Evolutionary conservation across 2,797 vertebrate genomes (phyloP).

Genomic region (Parauchenoglanis punctatus): DNA sequence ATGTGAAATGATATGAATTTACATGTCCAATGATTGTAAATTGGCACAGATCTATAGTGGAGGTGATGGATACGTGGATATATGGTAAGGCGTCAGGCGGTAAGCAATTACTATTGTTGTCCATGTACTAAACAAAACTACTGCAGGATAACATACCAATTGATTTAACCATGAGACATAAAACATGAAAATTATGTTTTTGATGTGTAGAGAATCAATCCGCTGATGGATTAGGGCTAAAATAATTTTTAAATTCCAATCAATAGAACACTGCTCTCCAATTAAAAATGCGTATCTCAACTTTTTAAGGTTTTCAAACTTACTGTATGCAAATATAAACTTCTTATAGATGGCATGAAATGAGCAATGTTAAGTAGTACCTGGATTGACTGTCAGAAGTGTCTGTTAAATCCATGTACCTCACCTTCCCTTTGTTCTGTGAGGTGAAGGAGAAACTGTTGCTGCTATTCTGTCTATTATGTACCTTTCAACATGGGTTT

Average conservation of each 20-base stretch:
- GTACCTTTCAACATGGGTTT: not conserved
- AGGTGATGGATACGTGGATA: not conserved
- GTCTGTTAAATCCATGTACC: not conserved
- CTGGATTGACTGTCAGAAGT: not conserved
- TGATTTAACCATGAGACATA: not conserved
- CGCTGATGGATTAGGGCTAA: not conserved
- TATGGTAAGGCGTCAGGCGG: not conserved
- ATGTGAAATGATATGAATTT: slow-evolving; percentile 42
- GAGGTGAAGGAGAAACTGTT: not conserved
- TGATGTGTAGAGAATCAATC: not conserved
- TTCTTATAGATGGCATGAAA: not conserved
- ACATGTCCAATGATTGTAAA: slow-evolving; percentile 38
- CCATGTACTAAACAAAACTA: slow-evolving; percentile 3
- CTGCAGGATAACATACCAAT: not conserved
- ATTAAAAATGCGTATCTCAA: not conserved
- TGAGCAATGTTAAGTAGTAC: not conserved
- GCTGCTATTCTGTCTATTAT: not conserved
- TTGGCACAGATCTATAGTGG: slow-evolving; percentile 21
- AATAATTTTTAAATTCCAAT: not conserved
- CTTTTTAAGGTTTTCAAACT: not conserved
- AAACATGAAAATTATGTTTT: not conserved
- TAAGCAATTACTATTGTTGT: not conserved
- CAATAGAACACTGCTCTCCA: not conserved
- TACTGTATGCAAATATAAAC: not conserved
- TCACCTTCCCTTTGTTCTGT: not conserved